Percentiles rank a stretch among this genome's conserved stretches.
These are phyloP conservation scores for Blastobasis adustella DNA, from an alignment of 2,888 invertebrate species.

Conservation along the genomic window DNA sequence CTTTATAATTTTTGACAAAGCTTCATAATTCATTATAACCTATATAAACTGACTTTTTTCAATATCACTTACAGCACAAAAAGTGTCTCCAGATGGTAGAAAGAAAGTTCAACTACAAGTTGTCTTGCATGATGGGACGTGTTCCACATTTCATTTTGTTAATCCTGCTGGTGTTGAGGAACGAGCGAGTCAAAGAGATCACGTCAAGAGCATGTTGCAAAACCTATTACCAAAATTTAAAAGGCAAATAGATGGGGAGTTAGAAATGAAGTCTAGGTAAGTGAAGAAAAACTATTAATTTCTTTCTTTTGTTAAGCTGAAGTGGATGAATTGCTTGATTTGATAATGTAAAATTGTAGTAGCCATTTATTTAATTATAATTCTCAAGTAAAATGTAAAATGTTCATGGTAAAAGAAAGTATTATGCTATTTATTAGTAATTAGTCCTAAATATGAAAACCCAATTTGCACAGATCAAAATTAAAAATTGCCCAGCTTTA, in stretches of 20 bases:
- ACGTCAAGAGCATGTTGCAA: conserved; percentile 93
- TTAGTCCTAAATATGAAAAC: no score
- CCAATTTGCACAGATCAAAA: no score
- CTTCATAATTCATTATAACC: no score
- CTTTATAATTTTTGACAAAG: no score
- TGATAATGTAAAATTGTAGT: no score
- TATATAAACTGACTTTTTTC: neutral
- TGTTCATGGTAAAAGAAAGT: no score
- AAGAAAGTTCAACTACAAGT: conserved; percentile 98
- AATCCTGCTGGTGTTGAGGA: conserved; percentile 88
- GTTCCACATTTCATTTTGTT: conserved; percentile 98
- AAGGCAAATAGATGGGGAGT: conserved; percentile 90
- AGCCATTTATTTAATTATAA: no score
- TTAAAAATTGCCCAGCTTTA: no score
- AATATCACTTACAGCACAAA: conserved; percentile 83
- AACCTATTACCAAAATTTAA: conserved; percentile 95
- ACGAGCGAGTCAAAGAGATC: conserved; percentile 92
- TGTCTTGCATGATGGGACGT: conserved; percentile 93
- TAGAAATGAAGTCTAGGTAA: conserved; percentile 90
- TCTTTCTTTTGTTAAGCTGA: no score
- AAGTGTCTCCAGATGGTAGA: conserved; percentile 97
- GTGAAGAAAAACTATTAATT: conserved; percentile 3
- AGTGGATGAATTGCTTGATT: no score
- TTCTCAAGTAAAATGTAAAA: no score
- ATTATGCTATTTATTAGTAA: no score